phyloP scores from a whole-genome alignment of 2,113 vertebrate species.

The Tapirus terrestris region DNA sequence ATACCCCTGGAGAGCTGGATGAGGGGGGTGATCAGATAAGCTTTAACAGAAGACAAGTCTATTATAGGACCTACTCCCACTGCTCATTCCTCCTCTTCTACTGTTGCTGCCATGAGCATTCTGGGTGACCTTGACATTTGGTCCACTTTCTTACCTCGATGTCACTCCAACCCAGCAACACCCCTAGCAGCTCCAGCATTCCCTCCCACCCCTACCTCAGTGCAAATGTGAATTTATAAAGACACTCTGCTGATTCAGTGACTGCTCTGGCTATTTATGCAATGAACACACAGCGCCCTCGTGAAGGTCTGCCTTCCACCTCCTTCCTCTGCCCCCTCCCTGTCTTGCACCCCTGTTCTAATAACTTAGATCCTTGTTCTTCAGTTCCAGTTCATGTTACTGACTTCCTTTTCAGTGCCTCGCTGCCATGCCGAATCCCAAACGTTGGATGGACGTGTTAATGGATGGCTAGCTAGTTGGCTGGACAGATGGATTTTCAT shows the following conservation, averaged over 20 bases:
- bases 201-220: rapidly evolving
- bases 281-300: not conserved
- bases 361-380: not conserved
- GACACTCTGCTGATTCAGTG: not conserved
- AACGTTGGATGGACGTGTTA: not conserved
- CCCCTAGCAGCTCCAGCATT: not conserved
- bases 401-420: not conserved
- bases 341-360: not conserved
- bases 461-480: not conserved
- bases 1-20: not conserved
- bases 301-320: not conserved
- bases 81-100: not conserved
- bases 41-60: not conserved
- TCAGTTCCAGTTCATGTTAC: not conserved
- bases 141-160: not conserved
- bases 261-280: not conserved
- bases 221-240: not conserved
- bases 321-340: not conserved
- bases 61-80: rapidly evolving
- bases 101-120: not conserved
- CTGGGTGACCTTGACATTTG: not conserved
- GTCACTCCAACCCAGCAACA: not conserved
- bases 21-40: not conserved
- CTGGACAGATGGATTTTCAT: not conserved
- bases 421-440: not conserved